Percentiles rank a stretch among this genome's conserved stretches.
phyloP scores from a whole-genome alignment of 1,140 invertebrate genomes.

The Papilio polytes region DNA sequence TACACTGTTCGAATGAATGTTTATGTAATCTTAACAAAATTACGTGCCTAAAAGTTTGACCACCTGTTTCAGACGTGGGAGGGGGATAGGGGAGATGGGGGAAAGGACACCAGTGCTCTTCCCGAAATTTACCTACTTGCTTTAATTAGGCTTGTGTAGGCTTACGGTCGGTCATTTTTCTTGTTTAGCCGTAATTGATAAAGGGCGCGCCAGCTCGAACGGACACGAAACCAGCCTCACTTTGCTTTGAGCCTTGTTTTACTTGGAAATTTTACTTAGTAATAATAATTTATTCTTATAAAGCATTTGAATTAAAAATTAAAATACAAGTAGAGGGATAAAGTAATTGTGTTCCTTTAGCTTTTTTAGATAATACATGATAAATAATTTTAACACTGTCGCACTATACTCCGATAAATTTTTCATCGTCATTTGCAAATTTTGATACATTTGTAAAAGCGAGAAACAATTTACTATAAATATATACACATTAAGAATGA shows the following conservation, averaged over 20 bases:
- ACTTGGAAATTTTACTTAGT: not conserved
- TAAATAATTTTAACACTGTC: no score
- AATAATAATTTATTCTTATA: not conserved
- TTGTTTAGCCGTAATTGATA: slow-evolving; percentile 82
- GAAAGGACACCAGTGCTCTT: slow-evolving; percentile 60
- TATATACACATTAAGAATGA: no score
- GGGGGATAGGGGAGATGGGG: slow-evolving; percentile 45
- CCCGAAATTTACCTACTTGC: slow-evolving; percentile 77
- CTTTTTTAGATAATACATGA: not conserved
- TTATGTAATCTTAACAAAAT: slow-evolving; percentile 59
- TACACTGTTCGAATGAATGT: not conserved
- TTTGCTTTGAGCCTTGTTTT: not conserved
- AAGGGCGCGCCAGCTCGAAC: slow-evolving; percentile 59
- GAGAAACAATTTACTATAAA: no score
- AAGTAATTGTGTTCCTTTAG: not conserved
- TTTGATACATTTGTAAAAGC: no score
- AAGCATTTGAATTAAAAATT: not conserved
- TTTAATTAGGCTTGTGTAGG: slow-evolving; percentile 78
- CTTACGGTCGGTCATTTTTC: slow-evolving; percentile 77
- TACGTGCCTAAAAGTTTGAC: slow-evolving; percentile 64
- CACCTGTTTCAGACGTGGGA: slow-evolving; percentile 55
- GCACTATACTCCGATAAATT: no score
- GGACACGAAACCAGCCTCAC: slow-evolving; percentile 50
- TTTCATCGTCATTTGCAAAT: no score
- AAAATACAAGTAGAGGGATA: not conserved